phyloP scores from a whole-genome alignment of 2,113 vertebrate genomes.

The Petrocephalus microphthalmus region DNA sequence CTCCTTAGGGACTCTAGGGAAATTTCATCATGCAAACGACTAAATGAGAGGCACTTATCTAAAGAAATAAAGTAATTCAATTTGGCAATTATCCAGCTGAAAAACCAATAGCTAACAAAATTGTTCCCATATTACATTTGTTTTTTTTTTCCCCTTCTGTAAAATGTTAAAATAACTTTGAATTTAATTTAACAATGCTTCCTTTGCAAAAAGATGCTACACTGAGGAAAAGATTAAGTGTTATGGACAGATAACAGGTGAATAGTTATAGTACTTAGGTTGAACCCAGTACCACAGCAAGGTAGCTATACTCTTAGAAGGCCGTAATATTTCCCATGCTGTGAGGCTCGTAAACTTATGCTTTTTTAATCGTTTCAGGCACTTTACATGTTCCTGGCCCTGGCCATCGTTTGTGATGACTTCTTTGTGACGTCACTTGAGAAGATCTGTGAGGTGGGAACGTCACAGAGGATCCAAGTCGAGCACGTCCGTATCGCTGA shows the following conservation, averaged over 20 bases:
- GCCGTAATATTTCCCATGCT: background rate
- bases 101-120: background rate
- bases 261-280: background rate
- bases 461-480: background rate
- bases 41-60: background rate
- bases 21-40: background rate
- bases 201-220: background rate
- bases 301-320: background rate
- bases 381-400: slow-evolving; percentile 84
- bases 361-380: slow-evolving; percentile 52
- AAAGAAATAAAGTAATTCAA: background rate
- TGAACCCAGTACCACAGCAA: background rate
- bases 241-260: background rate
- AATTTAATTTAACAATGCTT: background rate
- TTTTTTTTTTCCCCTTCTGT: background rate
- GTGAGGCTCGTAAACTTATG: background rate
- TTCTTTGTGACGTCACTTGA: slow-evolving; percentile 84
- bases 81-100: background rate
- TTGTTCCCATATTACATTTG: background rate
- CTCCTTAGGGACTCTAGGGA: background rate
- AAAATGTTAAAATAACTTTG: background rate
- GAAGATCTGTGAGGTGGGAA: slow-evolving; percentile 79
- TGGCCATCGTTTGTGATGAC: slow-evolving; percentile 83
- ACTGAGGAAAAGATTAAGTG: background rate
- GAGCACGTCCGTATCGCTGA: background rate